These are phyloP conservation scores for Xerus inauris DNA, from an alignment of 2,113 vertebrate species.

Conservation along the genomic window DNA sequence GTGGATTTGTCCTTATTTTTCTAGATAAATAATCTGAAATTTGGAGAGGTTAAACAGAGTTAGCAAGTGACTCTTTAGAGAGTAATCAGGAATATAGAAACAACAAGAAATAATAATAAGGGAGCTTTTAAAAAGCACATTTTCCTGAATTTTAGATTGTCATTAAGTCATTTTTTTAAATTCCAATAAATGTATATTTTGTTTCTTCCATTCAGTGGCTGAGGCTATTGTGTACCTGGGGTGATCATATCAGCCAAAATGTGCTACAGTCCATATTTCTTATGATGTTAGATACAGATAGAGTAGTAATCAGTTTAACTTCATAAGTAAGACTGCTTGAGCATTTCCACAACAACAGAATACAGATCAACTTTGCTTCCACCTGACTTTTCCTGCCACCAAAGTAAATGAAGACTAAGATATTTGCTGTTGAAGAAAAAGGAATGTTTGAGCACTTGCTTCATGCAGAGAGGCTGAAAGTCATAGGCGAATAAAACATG, in stretches of 20 bases:
- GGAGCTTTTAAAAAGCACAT: background rate
- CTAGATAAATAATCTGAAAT: constrained; percentile 7
- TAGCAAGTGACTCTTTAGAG: background rate
- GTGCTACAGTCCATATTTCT: background rate
- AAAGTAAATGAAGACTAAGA: constrained; percentile 43
- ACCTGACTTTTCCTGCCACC: constrained; percentile 27
- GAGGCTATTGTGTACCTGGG: background rate
- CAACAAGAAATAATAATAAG: background rate
- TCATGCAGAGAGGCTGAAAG: background rate
- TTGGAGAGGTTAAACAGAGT: background rate
- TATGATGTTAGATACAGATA: background rate
- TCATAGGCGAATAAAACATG: background rate
- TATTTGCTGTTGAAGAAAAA: background rate
- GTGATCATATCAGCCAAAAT: background rate
- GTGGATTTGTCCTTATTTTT: background rate
- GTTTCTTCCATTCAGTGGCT: background rate
- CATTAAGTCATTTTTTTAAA: background rate
- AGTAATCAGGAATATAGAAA: background rate
- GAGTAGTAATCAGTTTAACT: background rate
- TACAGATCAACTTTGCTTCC: background rate
- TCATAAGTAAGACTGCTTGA: background rate
- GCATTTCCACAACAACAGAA: background rate
- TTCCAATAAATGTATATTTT: background rate
- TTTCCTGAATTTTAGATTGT: constrained; percentile 4
- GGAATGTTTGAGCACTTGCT: background rate